A percentile compares a stretch with the other conserved stretches of the same genome.
These are phyloP conservation scores for Hylia prasina DNA, from an alignment of 2,113 vertebrate genomes.

Conservation along the genomic window DNA sequence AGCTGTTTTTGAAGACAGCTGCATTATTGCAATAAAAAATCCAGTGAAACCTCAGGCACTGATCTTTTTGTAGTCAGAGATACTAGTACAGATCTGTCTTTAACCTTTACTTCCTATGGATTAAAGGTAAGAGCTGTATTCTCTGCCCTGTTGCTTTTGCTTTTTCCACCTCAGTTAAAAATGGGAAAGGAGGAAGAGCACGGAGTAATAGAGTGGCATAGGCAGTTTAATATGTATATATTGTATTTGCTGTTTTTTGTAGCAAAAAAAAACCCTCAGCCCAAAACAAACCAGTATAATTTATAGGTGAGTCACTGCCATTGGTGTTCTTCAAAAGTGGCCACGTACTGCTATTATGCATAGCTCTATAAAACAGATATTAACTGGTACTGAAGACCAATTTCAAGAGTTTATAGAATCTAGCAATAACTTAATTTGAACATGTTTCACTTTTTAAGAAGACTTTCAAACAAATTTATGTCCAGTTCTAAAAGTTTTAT, in stretches of 20 bases:
- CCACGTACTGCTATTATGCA: neutral
- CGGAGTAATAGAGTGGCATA: neutral
- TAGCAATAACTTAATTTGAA: neutral
- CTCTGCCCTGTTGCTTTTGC: neutral
- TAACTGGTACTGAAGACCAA: neutral
- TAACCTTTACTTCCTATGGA: neutral
- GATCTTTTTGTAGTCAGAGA: neutral
- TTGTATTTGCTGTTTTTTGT: neutral
- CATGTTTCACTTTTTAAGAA: neutral
- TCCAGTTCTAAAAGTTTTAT: neutral
- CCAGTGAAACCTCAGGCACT: neutral
- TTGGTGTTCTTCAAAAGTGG: neutral
- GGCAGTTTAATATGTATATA: neutral
- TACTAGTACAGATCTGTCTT: neutral
- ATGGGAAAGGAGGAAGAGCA: neutral
- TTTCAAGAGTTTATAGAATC: neutral
- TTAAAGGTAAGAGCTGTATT: neutral
- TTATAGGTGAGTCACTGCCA: neutral
- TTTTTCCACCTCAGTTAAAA: neutral
- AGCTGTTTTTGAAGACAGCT: neutral
- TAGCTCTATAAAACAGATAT: neutral
- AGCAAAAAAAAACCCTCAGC: rapidly evolving
- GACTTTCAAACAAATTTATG: neutral
- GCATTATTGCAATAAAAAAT: neutral
- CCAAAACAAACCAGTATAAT: neutral